These are phyloP conservation scores for Hemaris fuciformis DNA, from an alignment of 2,888 invertebrate species.

Conservation along the genomic window DNA sequence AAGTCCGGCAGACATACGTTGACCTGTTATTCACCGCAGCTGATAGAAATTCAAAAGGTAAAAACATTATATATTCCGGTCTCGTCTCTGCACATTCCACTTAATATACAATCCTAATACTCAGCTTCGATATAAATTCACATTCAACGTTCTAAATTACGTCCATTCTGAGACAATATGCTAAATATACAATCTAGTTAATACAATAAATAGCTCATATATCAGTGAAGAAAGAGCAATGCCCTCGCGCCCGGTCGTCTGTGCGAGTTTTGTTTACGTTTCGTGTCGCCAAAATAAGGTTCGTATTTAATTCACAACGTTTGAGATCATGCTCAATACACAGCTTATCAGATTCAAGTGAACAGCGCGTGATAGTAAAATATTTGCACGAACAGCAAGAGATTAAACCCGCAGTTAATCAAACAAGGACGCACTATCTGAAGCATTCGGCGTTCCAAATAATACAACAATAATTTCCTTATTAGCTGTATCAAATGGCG, in stretches of 20 bases:
- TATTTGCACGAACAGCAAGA: slow-evolving; percentile 15
- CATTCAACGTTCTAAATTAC: neutral
- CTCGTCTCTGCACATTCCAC: slow-evolving; percentile 6
- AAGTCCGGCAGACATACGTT: slow-evolving; percentile 8
- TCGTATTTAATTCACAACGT: slow-evolving; percentile 33
- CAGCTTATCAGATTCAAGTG: slow-evolving; percentile 18
- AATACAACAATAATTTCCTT: slow-evolving; percentile 59
- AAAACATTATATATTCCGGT: slow-evolving; percentile 5
- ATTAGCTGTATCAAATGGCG: slow-evolving; percentile 38
- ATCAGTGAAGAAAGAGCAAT: slow-evolving; percentile 58
- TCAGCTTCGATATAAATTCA: neutral
- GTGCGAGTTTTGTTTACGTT: slow-evolving; percentile 57
- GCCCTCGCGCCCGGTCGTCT: slow-evolving; percentile 68
- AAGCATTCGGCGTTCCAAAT: slow-evolving; percentile 47
- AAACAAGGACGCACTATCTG: slow-evolving; percentile 44
- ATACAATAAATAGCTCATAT: neutral
- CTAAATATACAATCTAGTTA: slow-evolving; percentile 10
- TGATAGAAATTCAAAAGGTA: slow-evolving; percentile 10
- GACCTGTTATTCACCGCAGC: slow-evolving; percentile 8
- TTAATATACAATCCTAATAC: slow-evolving; percentile 6
- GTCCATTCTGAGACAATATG: slow-evolving; percentile 8
- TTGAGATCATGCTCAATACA: slow-evolving; percentile 23
- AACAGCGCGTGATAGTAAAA: slow-evolving; percentile 10
- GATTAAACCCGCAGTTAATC: slow-evolving; percentile 28
- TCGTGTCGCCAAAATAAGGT: slow-evolving; percentile 54